phyloP scores from a whole-genome alignment of 2,797 vertebrate species.

The Ctenopoma kingsleyae region DNA sequence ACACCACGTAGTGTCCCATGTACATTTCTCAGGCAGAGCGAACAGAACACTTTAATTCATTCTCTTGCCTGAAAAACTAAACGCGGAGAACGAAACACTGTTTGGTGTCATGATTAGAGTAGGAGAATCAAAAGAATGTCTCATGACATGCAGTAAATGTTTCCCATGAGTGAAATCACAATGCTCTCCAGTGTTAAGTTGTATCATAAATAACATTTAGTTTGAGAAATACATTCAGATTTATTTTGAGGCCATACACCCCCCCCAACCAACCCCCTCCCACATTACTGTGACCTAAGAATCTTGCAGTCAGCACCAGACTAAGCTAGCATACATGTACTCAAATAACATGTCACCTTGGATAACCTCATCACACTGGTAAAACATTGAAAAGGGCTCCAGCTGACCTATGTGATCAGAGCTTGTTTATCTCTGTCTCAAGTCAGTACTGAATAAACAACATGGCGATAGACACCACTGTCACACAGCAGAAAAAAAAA shows the following conservation, averaged over 20 bases:
- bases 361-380: slow-evolving; percentile 67
- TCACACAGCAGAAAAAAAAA: slow-evolving; percentile 19
- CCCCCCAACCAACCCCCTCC: neutral
- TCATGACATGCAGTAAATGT: slow-evolving; percentile 49
- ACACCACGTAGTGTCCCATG: slow-evolving; percentile 45
- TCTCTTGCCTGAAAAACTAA: slow-evolving; percentile 22
- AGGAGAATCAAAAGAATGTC: slow-evolving; percentile 54
- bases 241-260: slow-evolving; percentile 64
- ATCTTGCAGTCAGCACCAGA: slow-evolving; percentile 69
- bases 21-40: slow-evolving; percentile 70
- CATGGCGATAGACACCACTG: slow-evolving; percentile 25
- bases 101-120: slow-evolving; percentile 44
- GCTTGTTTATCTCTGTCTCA: slow-evolving; percentile 48
- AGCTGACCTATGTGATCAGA: slow-evolving; percentile 30
- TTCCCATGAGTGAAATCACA: slow-evolving; percentile 40
- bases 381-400: slow-evolving; percentile 36
- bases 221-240: slow-evolving; percentile 52
- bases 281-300: slow-evolving; percentile 67
- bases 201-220: slow-evolving; percentile 50
- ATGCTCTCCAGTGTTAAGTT: slow-evolving; percentile 37
- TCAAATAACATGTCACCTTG: slow-evolving; percentile 82
- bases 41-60: slow-evolving; percentile 61
- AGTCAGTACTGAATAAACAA: slow-evolving; percentile 37
- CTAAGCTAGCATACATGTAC: slow-evolving; percentile 69
- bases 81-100: slow-evolving; percentile 21